Percentiles rank a stretch among this genome's conserved stretches.
These are phyloP conservation scores for Chiloscyllium plagiosum DNA, from an alignment of 2,113 vertebrate species.

Conservation along the genomic window DNA sequence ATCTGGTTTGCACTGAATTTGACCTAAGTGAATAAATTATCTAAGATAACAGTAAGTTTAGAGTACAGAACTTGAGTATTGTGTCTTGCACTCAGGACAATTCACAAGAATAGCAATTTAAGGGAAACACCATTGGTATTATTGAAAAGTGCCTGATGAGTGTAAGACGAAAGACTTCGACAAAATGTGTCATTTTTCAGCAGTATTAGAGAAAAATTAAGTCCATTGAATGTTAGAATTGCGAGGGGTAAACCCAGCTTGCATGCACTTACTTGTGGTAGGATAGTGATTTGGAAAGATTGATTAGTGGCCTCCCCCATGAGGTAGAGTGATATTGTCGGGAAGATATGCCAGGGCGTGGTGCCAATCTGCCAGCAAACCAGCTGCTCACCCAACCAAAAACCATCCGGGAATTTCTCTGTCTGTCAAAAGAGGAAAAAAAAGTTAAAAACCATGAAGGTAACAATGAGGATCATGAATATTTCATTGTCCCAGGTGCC, in stretches of 20 bases:
- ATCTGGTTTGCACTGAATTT: too few species aligned
- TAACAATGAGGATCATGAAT: conserved; percentile 10
- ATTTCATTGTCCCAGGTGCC: background rate
- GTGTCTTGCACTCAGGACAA: too few species aligned
- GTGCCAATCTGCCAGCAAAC: conserved; percentile 95
- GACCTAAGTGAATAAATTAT: too few species aligned
- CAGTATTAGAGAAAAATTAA: background rate
- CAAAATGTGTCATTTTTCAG: too few species aligned
- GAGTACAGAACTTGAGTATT: too few species aligned
- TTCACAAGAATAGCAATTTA: too few species aligned
- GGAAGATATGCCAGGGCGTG: conserved; percentile 97
- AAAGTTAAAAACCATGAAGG: background rate
- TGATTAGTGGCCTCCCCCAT: conserved; percentile 95
- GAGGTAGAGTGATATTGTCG: conserved; percentile 88
- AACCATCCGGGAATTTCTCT: conserved; percentile 87
- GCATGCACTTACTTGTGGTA: conserved; percentile 75
- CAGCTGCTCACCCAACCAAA: conserved; percentile 95
- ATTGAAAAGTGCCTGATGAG: too few species aligned
- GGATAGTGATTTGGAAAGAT: conserved; percentile 94
- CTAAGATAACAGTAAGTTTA: too few species aligned
- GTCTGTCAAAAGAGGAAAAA: conserved; percentile 60
- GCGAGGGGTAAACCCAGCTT: background rate
- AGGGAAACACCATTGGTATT: too few species aligned
- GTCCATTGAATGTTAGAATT: background rate
- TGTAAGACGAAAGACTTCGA: too few species aligned